phyloP scores from a whole-genome alignment of 1,140 invertebrate genomes.

The Daktulosphaira vitifoliae region DNA sequence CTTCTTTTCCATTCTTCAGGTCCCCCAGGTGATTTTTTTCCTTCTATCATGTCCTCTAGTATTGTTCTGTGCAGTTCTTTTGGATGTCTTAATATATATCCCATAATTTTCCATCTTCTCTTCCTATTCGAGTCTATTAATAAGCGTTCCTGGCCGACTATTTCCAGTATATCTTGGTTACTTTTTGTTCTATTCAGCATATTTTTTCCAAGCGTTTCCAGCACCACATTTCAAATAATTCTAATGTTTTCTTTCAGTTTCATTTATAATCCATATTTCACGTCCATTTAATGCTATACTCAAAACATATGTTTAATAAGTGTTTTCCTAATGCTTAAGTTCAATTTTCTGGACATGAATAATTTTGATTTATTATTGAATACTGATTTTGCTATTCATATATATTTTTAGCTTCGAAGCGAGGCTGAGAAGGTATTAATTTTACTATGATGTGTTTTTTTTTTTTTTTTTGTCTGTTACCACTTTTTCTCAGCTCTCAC shows the following conservation, averaged over 20 bases:
- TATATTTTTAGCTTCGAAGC: no score
- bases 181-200: constrained; percentile 2
- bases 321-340: constrained; percentile 1
- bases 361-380: constrained; percentile 6
- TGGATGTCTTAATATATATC: constrained; percentile 22
- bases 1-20: background rate
- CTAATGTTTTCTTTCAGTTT: constrained; percentile 16
- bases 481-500: no score
- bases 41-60: background rate
- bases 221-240: constrained; percentile 18
- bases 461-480: no score
- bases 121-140: background rate
- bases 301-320: constrained; percentile 17
- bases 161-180: background rate
- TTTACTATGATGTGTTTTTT: no score
- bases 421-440: no score
- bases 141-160: background rate
- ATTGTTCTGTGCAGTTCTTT: background rate
- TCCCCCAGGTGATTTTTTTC: background rate
- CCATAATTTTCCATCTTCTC: background rate
- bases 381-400: constrained; percentile 41
- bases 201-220: constrained; percentile 35
- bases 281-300: constrained; percentile 3
- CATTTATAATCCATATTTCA: constrained; percentile 13
- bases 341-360: background rate